Conservation (phyloP, 2,113 vertebrate genomes). For the Pelecanoides urinatrix region DNA sequence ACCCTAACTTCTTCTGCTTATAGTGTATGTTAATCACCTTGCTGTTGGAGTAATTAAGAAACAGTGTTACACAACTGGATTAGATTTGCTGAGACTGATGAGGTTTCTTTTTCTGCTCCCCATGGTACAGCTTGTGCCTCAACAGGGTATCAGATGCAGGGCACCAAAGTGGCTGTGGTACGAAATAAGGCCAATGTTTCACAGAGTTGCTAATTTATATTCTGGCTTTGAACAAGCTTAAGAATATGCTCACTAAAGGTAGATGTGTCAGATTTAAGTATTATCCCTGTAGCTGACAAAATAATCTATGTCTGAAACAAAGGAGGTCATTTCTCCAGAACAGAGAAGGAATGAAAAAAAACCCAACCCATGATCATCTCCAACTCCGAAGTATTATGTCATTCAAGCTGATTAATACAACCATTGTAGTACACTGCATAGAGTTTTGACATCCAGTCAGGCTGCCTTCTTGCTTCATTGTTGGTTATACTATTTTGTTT, state of each 20-base stretch:
- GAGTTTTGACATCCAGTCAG: background rate
- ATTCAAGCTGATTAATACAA: background rate
- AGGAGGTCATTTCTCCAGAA: background rate
- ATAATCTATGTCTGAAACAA: background rate
- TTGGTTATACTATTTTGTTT: background rate
- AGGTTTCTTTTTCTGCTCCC: background rate
- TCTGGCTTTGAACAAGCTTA: background rate
- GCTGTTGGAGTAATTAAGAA: background rate
- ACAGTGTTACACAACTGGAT: background rate
- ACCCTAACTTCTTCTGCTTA: background rate
- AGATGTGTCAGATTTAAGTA: background rate
- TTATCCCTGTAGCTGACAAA: background rate
- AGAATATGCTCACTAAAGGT: background rate
- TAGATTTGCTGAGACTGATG: background rate
- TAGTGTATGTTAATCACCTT: background rate
- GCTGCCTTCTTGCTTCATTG: background rate
- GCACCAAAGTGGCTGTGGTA: background rate
- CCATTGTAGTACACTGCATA: background rate
- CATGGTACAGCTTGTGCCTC: background rate
- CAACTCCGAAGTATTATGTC: background rate
- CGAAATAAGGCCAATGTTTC: background rate
- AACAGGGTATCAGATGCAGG: background rate
- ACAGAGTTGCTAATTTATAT: background rate
- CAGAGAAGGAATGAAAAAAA: background rate
- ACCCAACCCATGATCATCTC: background rate